Evolutionary conservation across 2,888 invertebrate species (phyloP), one percentile per base, ranked within the genome.

Genomic region (Protophormia terraenovae): DNA sequence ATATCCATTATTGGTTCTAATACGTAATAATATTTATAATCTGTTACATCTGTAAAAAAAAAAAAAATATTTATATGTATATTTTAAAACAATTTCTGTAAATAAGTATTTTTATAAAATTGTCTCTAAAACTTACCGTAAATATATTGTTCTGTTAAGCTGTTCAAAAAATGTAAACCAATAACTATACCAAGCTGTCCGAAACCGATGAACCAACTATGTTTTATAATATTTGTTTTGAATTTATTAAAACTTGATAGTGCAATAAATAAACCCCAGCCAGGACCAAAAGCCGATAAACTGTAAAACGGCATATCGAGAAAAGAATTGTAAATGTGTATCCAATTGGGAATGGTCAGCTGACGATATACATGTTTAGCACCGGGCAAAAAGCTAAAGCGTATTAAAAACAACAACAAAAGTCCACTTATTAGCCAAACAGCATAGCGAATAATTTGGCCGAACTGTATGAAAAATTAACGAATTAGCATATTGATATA

Each of bases 211-310:
- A 90, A 29, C 90, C 90, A 91, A 64, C 91, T 90, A 29, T 89
- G 89, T 8, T 60, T 84, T 91, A 95, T 93, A 87, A 95, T 95
- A 87, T 95, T 95, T 87, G 96, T 96, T 88, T 95, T 94, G 89
- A 96, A 96, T 83, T 94, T 93, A 90, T 97, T 97, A n/a, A n/a
- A n/a, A n/a, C n/a, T n/a, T 35, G 97, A 96, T 94, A 97, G 95
- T 88, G 96, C 95, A 75, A 97, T 94, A 53, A 97, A 94, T 3
- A 96, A 95, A 32, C 97, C 97, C 95, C 96, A 97, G 0, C 97
- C 97, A 0, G 96, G 95, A 0, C 98, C 98, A 24, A 98, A 95
- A 0, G 97, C 97, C 90, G 96, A 97, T 91, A 97, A 64, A 0
- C 88, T 87, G 73, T 88, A 67, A 0, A 90, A 3, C 0, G 89